Base-by-base conservation (phyloP, 2,797 vertebrate genomes). In the Crypturellus tataupa region DNA sequence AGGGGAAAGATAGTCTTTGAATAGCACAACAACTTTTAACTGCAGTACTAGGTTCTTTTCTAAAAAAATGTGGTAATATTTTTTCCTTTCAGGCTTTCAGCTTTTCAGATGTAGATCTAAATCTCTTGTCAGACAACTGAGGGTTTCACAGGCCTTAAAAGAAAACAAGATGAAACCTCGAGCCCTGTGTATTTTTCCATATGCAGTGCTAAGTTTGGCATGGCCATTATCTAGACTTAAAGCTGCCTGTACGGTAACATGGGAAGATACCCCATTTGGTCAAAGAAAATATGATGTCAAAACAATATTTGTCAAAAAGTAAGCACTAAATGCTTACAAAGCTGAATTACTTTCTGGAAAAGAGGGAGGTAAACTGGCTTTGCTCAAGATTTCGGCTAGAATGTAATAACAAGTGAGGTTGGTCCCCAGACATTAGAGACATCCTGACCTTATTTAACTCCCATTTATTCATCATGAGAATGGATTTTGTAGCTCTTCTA, bases 391-490 rank as follows among this genome's bases (percentile, higher is more conserved):
- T 95, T 95, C 89, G 79, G 87, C 55, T 67, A 63, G 92, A 95
- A 68, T 58, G 42, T 91, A 93, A 90, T 96, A 93, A 95, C 82
- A 94, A 89, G 93, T 89, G 83, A 96, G 77, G 65, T 93, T 91
- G 93, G 89, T 93, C 84, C 85, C 85, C 29, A 95, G 89, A 93
- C 39, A 49, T 63, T 72, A 94, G 82, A 96, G 90, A 63, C 64
- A 82, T 93, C 58, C 44, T 93, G 91, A 96, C 96, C 92, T 97
- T 96, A 96, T 92, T 81, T 10, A 96, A 80, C 68, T 91, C 44
- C 59, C 82, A 94, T 93, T 96, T 97, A 96, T 96, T 96, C 75
- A 93, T 96, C 81, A 60, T 73, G 65, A 80, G 86, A 96, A 91
- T 89, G 56, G 68, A 81, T 96, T 95, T 92, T 80, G 75, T 95